Conservation (phyloP, 2,113 vertebrate species). For the Tonatia bakeri region DNA sequence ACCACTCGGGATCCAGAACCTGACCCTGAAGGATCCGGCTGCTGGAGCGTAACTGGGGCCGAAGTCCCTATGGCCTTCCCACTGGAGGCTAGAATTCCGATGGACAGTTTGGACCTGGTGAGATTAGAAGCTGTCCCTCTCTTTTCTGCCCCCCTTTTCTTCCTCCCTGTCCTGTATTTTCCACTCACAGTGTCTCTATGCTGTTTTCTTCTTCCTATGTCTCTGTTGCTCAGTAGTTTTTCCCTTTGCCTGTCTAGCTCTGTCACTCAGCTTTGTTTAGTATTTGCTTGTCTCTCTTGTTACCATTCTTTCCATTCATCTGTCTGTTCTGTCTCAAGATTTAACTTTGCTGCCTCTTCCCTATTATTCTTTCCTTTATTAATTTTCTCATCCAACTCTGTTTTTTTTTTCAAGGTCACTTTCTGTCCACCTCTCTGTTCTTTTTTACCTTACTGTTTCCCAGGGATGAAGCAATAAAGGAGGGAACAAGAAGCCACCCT, state of each 20-base stretch:
- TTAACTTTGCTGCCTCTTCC: not conserved
- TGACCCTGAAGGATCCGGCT: not conserved
- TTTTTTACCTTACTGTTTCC: not conserved
- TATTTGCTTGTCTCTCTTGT: not conserved
- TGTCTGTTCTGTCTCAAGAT: not conserved
- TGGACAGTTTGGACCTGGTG: constrained; percentile 53
- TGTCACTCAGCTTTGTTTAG: not conserved
- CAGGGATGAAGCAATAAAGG: not conserved
- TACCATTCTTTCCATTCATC: not conserved
- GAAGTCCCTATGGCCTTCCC: constrained; percentile 18
- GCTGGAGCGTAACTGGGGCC: not conserved
- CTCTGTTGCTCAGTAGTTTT: not conserved
- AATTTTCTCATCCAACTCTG: not conserved
- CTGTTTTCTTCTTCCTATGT: not conserved
- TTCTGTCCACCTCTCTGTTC: not conserved
- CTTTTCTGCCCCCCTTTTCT: not conserved
- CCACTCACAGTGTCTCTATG: not conserved
- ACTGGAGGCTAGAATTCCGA: constrained; percentile 13
- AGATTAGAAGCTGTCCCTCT: not conserved
- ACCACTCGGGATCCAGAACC: not conserved
- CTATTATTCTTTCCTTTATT: not conserved
- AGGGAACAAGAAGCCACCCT: not conserved
- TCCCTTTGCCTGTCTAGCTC: not conserved
- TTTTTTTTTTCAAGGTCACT: not conserved
- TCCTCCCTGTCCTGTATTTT: constrained; percentile 3